These are phyloP conservation scores for Lycodopsis pacificus DNA, from an alignment of 2,797 vertebrate genomes.

Conservation along the genomic window DNA sequence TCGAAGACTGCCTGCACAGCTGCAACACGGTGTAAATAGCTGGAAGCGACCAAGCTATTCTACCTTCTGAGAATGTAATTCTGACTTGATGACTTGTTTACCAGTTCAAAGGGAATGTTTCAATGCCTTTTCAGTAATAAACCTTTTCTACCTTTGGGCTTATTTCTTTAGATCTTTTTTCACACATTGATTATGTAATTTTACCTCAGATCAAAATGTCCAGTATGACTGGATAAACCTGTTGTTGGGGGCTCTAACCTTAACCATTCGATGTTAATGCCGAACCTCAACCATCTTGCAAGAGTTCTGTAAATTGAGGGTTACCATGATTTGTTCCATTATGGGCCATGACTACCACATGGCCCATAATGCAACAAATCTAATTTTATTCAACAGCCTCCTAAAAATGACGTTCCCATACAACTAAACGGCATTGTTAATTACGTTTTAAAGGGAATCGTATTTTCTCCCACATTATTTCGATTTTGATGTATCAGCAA, in stretches of 20 bases:
- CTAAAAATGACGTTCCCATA: too few species aligned
- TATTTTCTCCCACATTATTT: too few species aligned
- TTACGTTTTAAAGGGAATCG: too few species aligned
- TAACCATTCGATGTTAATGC: too few species aligned
- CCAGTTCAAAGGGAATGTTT: slow-evolving; percentile 69
- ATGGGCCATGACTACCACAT: too few species aligned
- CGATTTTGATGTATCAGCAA: too few species aligned
- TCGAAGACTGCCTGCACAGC: slow-evolving; percentile 29
- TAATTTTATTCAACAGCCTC: too few species aligned
- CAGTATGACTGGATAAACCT: not conserved
- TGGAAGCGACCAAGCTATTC: slow-evolving; percentile 35
- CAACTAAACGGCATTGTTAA: too few species aligned
- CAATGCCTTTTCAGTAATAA: slow-evolving; percentile 77
- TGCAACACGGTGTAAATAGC: slow-evolving; percentile 16
- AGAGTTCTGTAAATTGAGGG: too few species aligned
- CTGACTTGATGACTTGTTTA: slow-evolving; percentile 65
- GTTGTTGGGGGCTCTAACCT: not conserved
- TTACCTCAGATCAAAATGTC: not conserved
- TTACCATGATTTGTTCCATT: too few species aligned
- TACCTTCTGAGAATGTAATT: slow-evolving; percentile 69
- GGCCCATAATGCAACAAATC: too few species aligned
- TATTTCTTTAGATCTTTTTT: not conserved
- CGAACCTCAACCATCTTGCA: too few species aligned
- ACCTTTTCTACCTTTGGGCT: slow-evolving; percentile 74
- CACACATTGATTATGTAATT: not conserved